Conservation (phyloP, 1,140 invertebrate genomes). For the Pemphigus obesinymphae region DNA sequence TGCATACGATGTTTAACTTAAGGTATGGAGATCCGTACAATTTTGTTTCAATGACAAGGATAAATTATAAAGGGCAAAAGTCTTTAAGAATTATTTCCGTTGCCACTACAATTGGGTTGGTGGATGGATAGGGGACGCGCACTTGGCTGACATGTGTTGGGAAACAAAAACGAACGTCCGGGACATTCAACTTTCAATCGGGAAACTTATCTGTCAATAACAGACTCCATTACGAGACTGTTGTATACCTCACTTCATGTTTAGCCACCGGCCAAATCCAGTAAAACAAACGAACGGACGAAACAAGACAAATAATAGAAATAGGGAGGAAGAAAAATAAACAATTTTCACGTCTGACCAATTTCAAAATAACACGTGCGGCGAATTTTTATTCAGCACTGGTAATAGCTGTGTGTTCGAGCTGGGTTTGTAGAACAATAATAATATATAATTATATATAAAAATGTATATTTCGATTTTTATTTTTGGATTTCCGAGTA, state of each 20-base stretch:
- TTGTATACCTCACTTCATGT: neutral
- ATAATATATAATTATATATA: too few relatives aligned
- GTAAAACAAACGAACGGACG: conserved; percentile 27
- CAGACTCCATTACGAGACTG: conserved; percentile 27
- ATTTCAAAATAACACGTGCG: conserved; percentile 35
- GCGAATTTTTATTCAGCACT: neutral
- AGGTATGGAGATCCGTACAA: too few relatives aligned
- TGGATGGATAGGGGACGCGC: neutral
- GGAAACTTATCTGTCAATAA: conserved; percentile 40
- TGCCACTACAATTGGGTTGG: neutral
- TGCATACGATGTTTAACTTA: neutral
- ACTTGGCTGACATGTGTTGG: conserved; percentile 22
- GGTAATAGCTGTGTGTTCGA: neutral
- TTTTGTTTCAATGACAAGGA: neutral
- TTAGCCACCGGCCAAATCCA: conserved; percentile 26
- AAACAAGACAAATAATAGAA: conserved; percentile 26
- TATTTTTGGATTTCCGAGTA: neutral
- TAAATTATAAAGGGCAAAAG: neutral
- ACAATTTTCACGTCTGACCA: conserved; percentile 39
- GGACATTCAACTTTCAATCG: conserved; percentile 40
- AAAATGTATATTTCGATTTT: neutral
- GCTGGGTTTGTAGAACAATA: neutral
- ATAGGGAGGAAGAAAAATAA: conserved; percentile 12
- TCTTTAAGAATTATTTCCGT: conserved; percentile 13
- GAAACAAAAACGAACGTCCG: conserved; percentile 40